A percentile compares a stretch with the other conserved stretches of the same genome.
Evolutionary conservation across 2,888 invertebrate species (phyloP).

Genomic region (Hipparchia semele): DNA sequence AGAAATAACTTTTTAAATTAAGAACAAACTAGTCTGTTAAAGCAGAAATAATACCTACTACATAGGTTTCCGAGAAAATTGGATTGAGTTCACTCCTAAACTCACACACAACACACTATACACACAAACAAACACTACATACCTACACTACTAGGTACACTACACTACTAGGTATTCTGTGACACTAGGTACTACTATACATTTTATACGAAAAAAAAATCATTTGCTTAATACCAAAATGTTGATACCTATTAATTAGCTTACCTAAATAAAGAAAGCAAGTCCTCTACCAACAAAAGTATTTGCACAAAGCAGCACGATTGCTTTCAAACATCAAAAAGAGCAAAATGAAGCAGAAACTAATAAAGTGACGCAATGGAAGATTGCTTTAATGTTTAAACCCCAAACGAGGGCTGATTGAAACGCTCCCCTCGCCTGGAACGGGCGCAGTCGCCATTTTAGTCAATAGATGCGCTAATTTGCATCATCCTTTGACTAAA

Average conservation of each 20-base stretch:
- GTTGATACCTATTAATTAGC: constrained; percentile 4
- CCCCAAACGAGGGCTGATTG: constrained; percentile 76
- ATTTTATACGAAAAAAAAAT: no score
- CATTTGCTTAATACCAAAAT: no score
- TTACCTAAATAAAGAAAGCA: constrained; percentile 40
- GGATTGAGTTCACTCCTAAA: no score
- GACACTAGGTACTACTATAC: no score
- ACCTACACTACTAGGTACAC: no score
- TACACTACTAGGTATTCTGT: no score
- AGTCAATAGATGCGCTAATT: constrained; percentile 79
- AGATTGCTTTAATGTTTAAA: constrained; percentile 79
- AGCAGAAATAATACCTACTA: no score
- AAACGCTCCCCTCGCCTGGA: constrained; percentile 68
- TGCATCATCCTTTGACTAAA: constrained; percentile 70
- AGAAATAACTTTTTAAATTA: no score
- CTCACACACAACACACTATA: no score
- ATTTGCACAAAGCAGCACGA: constrained; percentile 60
- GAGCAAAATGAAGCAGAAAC: constrained; percentile 72
- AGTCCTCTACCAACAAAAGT: constrained; percentile 48
- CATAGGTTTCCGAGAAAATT: no score
- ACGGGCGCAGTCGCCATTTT: constrained; percentile 73
- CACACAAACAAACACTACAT: no score
- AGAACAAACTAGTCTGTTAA: no score
- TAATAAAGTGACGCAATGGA: constrained; percentile 78
- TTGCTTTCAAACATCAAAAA: constrained; percentile 77